Evolutionary conservation across 2,797 vertebrate genomes (phyloP), one percentile per base, ranked within the genome.

Genomic region (Mastacembelus armatus): DNA sequence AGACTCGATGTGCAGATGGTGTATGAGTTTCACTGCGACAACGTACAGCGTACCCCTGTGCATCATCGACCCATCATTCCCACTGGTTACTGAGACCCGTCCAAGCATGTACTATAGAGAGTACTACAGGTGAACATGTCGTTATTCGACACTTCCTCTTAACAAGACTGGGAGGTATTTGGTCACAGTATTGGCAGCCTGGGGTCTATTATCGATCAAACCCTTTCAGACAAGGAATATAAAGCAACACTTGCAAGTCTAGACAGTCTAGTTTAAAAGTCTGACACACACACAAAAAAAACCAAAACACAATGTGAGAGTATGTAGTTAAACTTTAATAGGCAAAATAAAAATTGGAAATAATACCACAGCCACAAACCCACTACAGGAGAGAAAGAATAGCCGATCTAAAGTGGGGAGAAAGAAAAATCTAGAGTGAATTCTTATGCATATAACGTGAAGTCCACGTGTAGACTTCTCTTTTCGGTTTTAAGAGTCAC

Each of bases 311-410:
- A 29, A 1, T 15, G n/a, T 36, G 5, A 35, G 14, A 32, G 9
- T 36, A 16, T 49, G 22, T 54, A 44, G 10, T 38, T 40, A 8
- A 24, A 42, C 14, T 76, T 66, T 60, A 60, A 69, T 70, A 52
- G 56, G 51, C 24, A 58, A 51, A 57, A 56, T 16, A 40, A 48
- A 44, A 22, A n/a, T n/a, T 11, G 3, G 9, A 24, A 51, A 68
- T 7, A 4, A 32, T n/a, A n/a, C n/a, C n/a, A n/a, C n/a, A n/a
- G n/a, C n/a, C n/a, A n/a, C n/a, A n/a, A n/a, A n/a, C n/a, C n/a
- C n/a, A n/a, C n/a, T n/a, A n/a, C n/a, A n/a, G 55, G n/a, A 38
- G 9, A 30, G 5, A 30, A 54, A 56, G 3, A 32, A 42, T 8
- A 4, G 5, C 14, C 1, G 8, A 29, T 52, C 8, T 47, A 18